Evolutionary conservation across 1,140 invertebrate species (phyloP).

Genomic region (Tetragnatha versicolor): DNA sequence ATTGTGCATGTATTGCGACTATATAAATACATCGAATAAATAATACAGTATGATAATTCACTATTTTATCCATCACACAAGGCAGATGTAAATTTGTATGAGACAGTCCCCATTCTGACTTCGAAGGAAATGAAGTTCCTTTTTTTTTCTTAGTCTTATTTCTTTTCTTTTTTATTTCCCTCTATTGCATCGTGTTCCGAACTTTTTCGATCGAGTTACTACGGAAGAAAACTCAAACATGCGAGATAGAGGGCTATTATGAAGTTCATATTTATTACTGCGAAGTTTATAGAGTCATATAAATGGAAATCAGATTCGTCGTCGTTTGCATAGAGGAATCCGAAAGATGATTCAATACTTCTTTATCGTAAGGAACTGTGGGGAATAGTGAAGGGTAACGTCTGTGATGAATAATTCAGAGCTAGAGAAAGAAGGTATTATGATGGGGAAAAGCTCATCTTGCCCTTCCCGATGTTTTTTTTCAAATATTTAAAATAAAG

Average conservation of each 20-base stretch:
- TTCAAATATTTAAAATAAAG: too few species aligned
- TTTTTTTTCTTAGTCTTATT: too few species aligned
- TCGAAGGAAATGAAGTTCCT: too few species aligned
- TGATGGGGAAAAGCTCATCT: conserved; percentile 7
- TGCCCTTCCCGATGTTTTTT: neutral
- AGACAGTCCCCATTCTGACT: too few species aligned
- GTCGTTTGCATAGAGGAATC: neutral
- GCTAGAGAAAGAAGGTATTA: neutral
- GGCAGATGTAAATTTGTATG: too few species aligned
- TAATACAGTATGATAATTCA: too few species aligned
- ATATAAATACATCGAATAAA: too few species aligned
- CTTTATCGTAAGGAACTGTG: too few species aligned
- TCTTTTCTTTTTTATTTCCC: neutral
- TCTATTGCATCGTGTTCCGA: neutral
- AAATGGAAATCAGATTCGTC: conserved; percentile 12
- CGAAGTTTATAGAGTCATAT: conserved; percentile 2
- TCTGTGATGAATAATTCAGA: conserved; percentile 6
- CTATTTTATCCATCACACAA: too few species aligned
- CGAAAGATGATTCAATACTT: neutral
- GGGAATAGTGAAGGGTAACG: too few species aligned
- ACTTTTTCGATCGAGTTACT: too few species aligned
- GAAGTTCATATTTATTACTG: conserved; percentile 15
- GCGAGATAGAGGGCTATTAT: neutral
- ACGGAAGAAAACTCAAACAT: neutral
- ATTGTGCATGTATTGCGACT: too few species aligned